Evolutionary conservation across 2,113 vertebrate species (phyloP).

Genomic region (Zosterops lateralis): DNA sequence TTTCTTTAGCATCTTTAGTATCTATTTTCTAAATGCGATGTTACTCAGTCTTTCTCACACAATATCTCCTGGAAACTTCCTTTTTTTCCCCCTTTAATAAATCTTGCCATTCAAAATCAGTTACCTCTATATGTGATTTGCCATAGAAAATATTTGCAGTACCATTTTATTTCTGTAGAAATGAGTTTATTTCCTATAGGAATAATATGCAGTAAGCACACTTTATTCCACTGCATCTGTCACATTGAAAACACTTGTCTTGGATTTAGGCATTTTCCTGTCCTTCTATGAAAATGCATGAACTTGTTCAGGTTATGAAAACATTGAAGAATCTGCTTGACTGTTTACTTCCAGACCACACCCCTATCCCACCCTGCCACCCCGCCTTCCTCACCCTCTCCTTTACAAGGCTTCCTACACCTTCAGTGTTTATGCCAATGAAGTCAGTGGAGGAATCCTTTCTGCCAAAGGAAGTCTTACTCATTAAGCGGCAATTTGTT

Average conservation of each 20-base stretch:
- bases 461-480: not conserved
- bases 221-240: not conserved
- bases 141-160: not conserved
- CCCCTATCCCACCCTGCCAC: not conserved
- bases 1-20: not conserved
- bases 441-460: not conserved
- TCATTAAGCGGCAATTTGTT: not conserved
- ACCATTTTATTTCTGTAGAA: not conserved
- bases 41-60: not conserved
- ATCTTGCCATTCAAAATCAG: not conserved
- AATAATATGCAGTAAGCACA: not conserved
- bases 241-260: not conserved
- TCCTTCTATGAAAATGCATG: not conserved
- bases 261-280: not conserved
- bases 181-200: not conserved
- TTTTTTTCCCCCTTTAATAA: not conserved
- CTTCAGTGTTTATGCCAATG: not conserved
- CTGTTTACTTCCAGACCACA: not conserved
- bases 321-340: not conserved
- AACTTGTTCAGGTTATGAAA: not conserved
- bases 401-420: not conserved
- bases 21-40: not conserved
- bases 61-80: not conserved
- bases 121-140: not conserved
- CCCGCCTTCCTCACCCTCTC: not conserved